Percentiles rank a stretch among this genome's conserved stretches.
Conservation (phyloP, 2,888 invertebrate species). For the Pandemis heparana region DNA sequence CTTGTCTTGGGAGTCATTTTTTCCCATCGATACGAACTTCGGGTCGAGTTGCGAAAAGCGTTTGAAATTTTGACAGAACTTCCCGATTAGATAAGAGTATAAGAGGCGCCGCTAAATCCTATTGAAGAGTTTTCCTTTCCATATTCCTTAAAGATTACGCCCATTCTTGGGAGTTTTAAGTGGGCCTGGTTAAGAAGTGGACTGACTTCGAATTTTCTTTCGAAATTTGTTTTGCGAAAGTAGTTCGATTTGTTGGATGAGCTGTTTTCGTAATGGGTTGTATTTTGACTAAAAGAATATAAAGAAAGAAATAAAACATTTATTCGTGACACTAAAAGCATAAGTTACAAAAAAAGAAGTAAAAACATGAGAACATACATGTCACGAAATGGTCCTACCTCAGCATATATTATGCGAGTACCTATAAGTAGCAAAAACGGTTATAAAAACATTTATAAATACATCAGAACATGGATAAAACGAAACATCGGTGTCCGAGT, state of each 20-base stretch:
- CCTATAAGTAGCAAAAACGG: too few species aligned
- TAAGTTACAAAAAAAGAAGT: too few species aligned
- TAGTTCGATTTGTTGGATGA: background rate
- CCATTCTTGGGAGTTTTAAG: conserved; percentile 60
- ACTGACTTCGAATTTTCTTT: conserved; percentile 15
- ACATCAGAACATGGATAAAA: background rate
- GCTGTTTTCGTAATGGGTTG: background rate
- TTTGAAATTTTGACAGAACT: conserved; percentile 75
- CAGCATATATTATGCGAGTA: too few species aligned
- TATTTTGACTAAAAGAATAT: too few species aligned
- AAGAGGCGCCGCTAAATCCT: conserved; percentile 73
- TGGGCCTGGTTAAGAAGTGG: conserved; percentile 44
- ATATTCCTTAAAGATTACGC: conserved; percentile 70
- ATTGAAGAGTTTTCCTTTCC: conserved; percentile 75
- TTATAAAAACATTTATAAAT: too few species aligned
- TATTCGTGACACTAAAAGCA: too few species aligned
- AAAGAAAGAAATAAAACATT: too few species aligned
- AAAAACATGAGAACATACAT: too few species aligned
- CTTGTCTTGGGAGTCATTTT: conserved; percentile 49
- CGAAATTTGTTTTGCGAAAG: conserved; percentile 13
- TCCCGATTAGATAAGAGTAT: conserved; percentile 76
- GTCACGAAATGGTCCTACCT: too few species aligned
- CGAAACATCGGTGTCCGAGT: background rate
- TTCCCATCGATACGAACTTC: conserved; percentile 51
- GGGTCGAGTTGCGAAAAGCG: conserved; percentile 58